These are phyloP conservation scores for Tetraodon nigroviridis DNA, from an alignment of 2,113 vertebrate species.

Conservation along the genomic window DNA sequence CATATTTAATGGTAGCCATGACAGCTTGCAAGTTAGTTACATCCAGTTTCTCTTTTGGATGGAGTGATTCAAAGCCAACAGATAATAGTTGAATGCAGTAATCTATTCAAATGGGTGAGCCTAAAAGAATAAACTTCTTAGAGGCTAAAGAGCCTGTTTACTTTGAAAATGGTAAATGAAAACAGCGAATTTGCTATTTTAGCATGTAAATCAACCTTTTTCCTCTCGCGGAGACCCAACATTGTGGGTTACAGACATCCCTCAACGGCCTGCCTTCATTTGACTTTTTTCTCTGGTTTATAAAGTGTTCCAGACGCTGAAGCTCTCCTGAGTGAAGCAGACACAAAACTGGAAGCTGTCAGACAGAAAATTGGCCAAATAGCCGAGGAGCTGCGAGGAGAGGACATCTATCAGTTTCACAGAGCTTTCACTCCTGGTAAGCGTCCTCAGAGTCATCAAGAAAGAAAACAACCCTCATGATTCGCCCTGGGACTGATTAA, in stretches of 20 bases:
- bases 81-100: no score
- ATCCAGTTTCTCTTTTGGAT: no score
- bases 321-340: constrained; percentile 85
- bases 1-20: no score
- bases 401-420: constrained; percentile 92
- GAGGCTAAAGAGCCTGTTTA: no score
- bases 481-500: not conserved
- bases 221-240: not conserved
- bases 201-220: no score
- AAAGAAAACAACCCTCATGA: not conserved
- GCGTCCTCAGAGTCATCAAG: constrained; percentile 6
- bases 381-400: constrained; percentile 87
- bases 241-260: not conserved
- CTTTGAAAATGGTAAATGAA: no score
- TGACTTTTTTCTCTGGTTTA: not conserved
- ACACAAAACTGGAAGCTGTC: constrained; percentile 83
- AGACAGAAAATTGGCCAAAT: constrained; percentile 87
- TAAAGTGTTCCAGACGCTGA: constrained; percentile 82
- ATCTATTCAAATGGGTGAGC: no score
- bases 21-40: no score
- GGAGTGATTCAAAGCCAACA: no score
- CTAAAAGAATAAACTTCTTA: no score
- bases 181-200: no score
- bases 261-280: not conserved
- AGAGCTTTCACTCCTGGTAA: constrained; percentile 89